Percentiles rank a stretch among this genome's conserved stretches.
These are phyloP conservation scores for Porphyrio hochstetteri DNA, from an alignment of 2,113 vertebrate genomes.

Conservation along the genomic window DNA sequence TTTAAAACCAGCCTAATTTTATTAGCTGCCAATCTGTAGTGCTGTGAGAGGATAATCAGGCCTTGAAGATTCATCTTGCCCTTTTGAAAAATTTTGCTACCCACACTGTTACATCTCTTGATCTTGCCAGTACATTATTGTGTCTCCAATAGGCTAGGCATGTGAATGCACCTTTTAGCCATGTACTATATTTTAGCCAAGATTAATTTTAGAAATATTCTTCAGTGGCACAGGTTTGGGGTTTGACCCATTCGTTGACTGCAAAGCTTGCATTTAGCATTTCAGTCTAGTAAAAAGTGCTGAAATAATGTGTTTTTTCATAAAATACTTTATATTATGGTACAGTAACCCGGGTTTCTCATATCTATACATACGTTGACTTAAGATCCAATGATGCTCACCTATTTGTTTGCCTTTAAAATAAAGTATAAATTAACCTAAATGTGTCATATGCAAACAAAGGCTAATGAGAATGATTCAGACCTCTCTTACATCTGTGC, in stretches of 20 bases:
- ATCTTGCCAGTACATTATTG: neutral
- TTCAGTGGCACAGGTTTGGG: neutral
- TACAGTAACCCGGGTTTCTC: neutral
- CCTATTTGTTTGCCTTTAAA: neutral
- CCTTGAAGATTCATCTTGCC: neutral
- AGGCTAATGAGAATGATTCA: neutral
- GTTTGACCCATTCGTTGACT: neutral
- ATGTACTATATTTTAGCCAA: neutral
- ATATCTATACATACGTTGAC: neutral
- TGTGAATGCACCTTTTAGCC: neutral
- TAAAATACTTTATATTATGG: neutral
- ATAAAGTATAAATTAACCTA: neutral
- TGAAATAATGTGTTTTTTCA: neutral
- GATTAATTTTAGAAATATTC: neutral
- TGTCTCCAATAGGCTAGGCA: neutral
- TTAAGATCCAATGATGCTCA: neutral
- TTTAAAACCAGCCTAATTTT: constrained; percentile 19
- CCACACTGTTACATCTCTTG: neutral
- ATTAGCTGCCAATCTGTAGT: constrained; percentile 30
- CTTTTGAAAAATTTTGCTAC: neutral
- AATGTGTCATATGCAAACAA: neutral
- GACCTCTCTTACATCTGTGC: neutral
- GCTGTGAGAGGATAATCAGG: constrained; percentile 18
- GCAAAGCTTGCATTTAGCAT: neutral
- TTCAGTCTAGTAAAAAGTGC: neutral